Evolutionary conservation across 2,113 vertebrate genomes (phyloP), one percentile per base, ranked within the genome.

Genomic region (Oreochromis spilurus): DNA sequence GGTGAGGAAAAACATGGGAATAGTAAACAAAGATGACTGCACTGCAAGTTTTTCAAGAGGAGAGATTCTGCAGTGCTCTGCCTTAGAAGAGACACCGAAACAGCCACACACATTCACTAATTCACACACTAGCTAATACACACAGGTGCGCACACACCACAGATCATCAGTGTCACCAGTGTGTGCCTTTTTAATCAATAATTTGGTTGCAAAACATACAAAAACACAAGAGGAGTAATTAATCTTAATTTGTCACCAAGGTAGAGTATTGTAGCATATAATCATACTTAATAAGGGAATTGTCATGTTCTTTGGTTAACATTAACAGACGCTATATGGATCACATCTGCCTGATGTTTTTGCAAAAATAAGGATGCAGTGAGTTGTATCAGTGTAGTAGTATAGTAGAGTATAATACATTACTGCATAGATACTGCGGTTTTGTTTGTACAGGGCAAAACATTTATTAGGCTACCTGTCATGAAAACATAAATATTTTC

Each of bases 181-280:
- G 43, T 82, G 52, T 24, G 16, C 24, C 38, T 9, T 54, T 81
- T 67, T 40, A 82, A 58, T 45, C 17, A 40, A 84, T 16, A 67
- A 24, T 62, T 88, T 26, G 4, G 31, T 70, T 79, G 62, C 54
- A 82, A 79, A 62, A 50, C 36, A 57, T 65, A 21, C 26, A 21
- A 85, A 75, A 72, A 43, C 7, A 50, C 24, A 53, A 13, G n/a
- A 77, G 2, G 84, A 86, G 9, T 57, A 89, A 84, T 53, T 8
- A 79, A 82, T 82, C 84, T 62, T 36, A 80, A 78, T 87, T 85
- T 89, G 77, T 89, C 81, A 79, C 17, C 11, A 11, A 17, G 5
- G 53, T 89, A 77, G 80, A 81, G 6, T 29, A 1, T 54, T 65
- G 70, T 11, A 36, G 43, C 38, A 40, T 31, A 9, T 72, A 54